Evolutionary conservation across 2,797 vertebrate species (phyloP).

Genomic region (Crenichthys baileyi): DNA sequence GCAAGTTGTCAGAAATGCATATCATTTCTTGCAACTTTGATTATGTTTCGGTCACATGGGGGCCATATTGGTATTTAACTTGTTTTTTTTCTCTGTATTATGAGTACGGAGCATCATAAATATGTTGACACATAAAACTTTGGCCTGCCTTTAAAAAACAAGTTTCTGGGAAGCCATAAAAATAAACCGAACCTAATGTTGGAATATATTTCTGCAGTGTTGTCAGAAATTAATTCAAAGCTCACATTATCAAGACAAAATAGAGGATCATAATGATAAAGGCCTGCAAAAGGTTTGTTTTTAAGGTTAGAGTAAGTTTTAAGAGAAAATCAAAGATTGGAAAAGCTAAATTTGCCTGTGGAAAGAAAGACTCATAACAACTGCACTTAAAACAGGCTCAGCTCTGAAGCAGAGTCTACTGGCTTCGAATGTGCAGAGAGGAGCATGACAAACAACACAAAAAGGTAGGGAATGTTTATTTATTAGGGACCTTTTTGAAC

Average conservation of each 20-base stretch:
- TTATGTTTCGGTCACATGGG: background rate
- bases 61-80: background rate
- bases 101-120: background rate
- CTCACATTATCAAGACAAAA: background rate
- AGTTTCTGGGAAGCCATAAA: background rate
- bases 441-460: conserved; percentile 5
- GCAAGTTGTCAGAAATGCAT: too few species aligned
- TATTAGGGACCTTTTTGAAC: conserved; percentile 42
- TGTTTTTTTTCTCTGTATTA: too few species aligned
- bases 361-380: conserved; percentile 33
- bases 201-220: too few species aligned
- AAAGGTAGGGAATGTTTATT: conserved; percentile 30
- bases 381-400: conserved; percentile 21
- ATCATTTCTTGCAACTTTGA: background rate
- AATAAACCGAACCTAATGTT: background rate
- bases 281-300: background rate
- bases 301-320: background rate
- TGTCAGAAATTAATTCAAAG: background rate
- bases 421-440: background rate
- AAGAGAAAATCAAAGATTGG: conserved; percentile 6
- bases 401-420: conserved; percentile 2
- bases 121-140: background rate
- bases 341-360: conserved; percentile 37
- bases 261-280: background rate
- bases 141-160: background rate